Conservation (phyloP, 2,113 vertebrate genomes). For the Ovibos moschatus region DNA sequence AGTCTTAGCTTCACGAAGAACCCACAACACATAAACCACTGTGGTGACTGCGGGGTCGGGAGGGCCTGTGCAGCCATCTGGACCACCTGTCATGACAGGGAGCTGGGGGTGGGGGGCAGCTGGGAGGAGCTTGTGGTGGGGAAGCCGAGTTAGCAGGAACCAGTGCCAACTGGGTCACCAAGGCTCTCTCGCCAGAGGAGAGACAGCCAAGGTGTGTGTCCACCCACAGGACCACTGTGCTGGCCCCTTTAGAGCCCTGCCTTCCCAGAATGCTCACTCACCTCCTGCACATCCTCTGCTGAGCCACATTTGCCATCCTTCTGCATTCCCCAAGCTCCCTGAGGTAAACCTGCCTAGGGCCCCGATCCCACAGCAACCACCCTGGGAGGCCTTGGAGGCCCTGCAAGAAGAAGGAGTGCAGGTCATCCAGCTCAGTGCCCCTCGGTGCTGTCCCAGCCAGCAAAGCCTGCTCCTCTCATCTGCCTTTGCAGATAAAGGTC, state of each 20-base stretch:
- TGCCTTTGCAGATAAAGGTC: background rate
- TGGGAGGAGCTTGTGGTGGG: background rate
- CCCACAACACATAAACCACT: background rate
- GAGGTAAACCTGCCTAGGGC: background rate
- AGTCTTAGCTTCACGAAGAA: background rate
- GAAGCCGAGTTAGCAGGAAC: background rate
- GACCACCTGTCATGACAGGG: background rate
- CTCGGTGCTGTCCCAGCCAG: accelerated
- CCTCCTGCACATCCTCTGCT: background rate
- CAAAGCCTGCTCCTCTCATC: background rate
- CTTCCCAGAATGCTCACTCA: background rate
- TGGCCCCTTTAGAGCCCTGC: background rate
- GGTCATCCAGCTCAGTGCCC: background rate
- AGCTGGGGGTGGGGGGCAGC: background rate
- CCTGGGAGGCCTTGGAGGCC: background rate
- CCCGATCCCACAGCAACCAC: background rate
- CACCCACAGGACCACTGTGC: background rate
- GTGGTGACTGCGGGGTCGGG: background rate
- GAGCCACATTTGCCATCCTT: background rate
- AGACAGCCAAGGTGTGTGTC: background rate
- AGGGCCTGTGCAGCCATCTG: background rate
- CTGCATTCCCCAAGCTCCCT: background rate
- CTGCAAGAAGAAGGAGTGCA: background rate
- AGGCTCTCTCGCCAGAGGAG: background rate
- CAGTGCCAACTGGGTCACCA: background rate